Evolutionary conservation across 2,113 vertebrate species (phyloP).

Genomic region (Antennarius striatus): DNA sequence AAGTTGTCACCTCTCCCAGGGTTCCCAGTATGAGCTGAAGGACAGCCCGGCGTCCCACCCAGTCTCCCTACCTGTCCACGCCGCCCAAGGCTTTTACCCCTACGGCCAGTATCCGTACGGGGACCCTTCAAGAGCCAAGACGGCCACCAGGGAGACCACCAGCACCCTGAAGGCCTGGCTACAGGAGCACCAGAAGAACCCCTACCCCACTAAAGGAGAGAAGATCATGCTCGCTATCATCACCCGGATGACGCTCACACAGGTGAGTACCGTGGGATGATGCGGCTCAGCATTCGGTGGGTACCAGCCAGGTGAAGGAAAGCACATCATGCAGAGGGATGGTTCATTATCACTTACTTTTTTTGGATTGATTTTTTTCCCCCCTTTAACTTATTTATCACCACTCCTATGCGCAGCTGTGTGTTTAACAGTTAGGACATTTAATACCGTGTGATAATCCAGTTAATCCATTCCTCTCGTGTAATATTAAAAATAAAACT

Average conservation of each 20-base stretch:
- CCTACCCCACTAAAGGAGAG: slow-evolving; percentile 96
- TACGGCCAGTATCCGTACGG: slow-evolving; percentile 98
- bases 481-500: no score
- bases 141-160: slow-evolving; percentile 95
- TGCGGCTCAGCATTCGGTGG: no score
- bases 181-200: slow-evolving; percentile 97
- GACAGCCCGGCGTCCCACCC: slow-evolving; percentile 93
- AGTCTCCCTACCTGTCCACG: slow-evolving; percentile 90
- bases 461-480: no score
- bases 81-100: slow-evolving; percentile 93
- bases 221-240: slow-evolving; percentile 98
- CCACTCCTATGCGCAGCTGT: no score
- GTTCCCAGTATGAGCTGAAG: slow-evolving; percentile 97
- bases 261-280: slow-evolving; percentile 75
- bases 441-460: no score
- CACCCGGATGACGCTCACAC: slow-evolving; percentile 95
- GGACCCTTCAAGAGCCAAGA: slow-evolving; percentile 94
- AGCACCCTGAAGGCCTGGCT: slow-evolving; percentile 99
- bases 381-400: no score
- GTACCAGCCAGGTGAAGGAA: no score
- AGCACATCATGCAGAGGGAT: no score
- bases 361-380: neutral
- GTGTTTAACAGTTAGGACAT: no score
- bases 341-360: neutral
- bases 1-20: slow-evolving; percentile 77